A percentile compares a stretch with the other conserved stretches of the same genome.
Evolutionary conservation across 2,797 vertebrate genomes (phyloP).

Genomic region (Odontamblyopus lacepedii): DNA sequence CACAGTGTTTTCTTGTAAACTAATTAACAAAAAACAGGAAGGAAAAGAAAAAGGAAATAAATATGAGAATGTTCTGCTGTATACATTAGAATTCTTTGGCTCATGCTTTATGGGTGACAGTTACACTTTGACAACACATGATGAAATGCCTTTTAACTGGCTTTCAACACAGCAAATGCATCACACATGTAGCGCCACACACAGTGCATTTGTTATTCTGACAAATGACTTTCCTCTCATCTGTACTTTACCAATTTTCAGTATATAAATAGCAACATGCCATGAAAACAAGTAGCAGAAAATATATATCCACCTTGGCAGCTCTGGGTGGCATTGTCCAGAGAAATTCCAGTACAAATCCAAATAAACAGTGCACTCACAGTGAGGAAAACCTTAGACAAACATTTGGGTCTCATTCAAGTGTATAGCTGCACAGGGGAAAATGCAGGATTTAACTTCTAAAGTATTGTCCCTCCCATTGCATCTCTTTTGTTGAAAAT

Average conservation of each 20-base stretch:
- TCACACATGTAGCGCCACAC: conserved; percentile 12
- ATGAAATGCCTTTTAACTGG: conserved; percentile 15
- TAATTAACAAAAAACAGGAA: not conserved
- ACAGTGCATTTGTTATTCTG: conserved; percentile 26
- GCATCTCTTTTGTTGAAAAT: not conserved
- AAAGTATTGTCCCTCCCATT: conserved; percentile 1
- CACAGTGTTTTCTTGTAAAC: not conserved
- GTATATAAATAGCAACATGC: conserved; percentile 59
- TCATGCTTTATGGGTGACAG: conserved; percentile 15
- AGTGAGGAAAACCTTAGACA: conserved; percentile 71
- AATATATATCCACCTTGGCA: conserved; percentile 42
- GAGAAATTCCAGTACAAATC: conserved; percentile 72
- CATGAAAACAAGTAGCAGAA: conserved; percentile 48
- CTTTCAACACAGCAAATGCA: conserved; percentile 15
- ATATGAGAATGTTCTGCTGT: not conserved
- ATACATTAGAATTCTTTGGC: not conserved
- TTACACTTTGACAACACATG: conserved; percentile 9
- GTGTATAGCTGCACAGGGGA: conserved; percentile 41
- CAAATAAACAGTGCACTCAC: conserved; percentile 72
- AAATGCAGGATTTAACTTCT: conserved; percentile 12
- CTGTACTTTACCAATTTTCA: conserved; percentile 21
- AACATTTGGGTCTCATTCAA: conserved; percentile 82
- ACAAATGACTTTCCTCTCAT: conserved; percentile 24
- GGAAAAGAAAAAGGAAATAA: not conserved
- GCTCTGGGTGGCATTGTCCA: conserved; percentile 63